Evolutionary conservation across 1,140 invertebrate species (phyloP).

Genomic region (Zaprionus ornatus): DNA sequence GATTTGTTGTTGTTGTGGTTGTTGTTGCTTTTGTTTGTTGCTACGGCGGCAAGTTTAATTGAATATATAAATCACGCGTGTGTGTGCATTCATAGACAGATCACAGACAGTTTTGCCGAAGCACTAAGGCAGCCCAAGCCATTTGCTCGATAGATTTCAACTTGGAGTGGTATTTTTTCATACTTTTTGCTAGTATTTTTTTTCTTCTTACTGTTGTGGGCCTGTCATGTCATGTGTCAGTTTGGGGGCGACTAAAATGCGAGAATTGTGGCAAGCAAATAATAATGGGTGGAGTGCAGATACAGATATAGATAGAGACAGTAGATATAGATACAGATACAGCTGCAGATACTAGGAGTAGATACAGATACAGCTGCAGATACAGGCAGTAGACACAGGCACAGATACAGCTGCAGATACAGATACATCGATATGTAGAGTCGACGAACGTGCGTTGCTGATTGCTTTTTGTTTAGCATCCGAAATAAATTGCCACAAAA

Average conservation of each 20-base stretch:
- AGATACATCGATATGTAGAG: constrained; percentile 9
- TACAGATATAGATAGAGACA: constrained; percentile 21
- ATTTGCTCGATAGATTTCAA: constrained; percentile 4
- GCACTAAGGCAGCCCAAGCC: constrained; percentile 1
- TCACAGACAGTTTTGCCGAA: constrained; percentile 50
- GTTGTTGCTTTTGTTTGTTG: constrained; percentile 18
- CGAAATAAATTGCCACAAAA: constrained; percentile 60
- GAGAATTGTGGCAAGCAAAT: constrained; percentile 61
- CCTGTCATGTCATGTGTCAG: constrained; percentile 76
- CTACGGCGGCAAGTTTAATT: constrained; percentile 59
- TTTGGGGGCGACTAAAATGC: constrained; percentile 56
- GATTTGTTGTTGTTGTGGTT: constrained; percentile 27
- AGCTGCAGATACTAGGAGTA: constrained; percentile 13
- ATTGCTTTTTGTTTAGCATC: constrained; percentile 44
- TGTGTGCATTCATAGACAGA: constrained; percentile 71
- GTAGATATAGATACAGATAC: constrained; percentile 2
- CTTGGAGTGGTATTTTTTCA: background rate
- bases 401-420: background rate
- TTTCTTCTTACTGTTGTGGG: constrained; percentile 25
- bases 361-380: constrained; percentile 4
- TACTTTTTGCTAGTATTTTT: constrained; percentile 17
- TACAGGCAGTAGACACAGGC: constrained; percentile 20
- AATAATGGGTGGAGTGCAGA: constrained; percentile 50
- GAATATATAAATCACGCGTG: constrained; percentile 73
- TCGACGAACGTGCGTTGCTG: constrained; percentile 11